Percentiles rank a stretch among this genome's conserved stretches.
phyloP scores from a whole-genome alignment of 2,888 invertebrate species.

The Euproctis similis region DNA sequence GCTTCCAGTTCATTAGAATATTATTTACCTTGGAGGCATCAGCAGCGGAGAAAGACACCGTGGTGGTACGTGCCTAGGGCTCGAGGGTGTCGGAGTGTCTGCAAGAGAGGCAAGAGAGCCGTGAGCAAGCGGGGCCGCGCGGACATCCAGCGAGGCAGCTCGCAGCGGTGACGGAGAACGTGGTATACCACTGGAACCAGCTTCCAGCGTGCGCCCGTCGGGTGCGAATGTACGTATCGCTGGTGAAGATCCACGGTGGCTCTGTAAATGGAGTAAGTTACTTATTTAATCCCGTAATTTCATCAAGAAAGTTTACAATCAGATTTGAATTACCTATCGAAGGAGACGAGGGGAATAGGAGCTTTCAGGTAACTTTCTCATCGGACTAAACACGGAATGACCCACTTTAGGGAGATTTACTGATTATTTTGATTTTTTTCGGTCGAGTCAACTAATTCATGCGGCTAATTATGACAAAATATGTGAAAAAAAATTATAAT shows the following conservation, averaged over 20 bases:
- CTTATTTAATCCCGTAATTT: too few relatives aligned
- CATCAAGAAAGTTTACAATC: too few relatives aligned
- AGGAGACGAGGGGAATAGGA: slow-evolving; percentile 1
- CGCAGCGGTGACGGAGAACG: slow-evolving; percentile 87
- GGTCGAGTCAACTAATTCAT: too few relatives aligned
- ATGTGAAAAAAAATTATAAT: too few relatives aligned
- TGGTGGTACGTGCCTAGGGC: slow-evolving; percentile 61
- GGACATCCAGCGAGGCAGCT: slow-evolving; percentile 85
- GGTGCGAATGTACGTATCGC: slow-evolving; percentile 90
- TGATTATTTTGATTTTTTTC: too few relatives aligned
- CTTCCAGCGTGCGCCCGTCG: slow-evolving; percentile 81
- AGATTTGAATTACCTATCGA: neutral
- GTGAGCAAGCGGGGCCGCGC: slow-evolving; percentile 83
- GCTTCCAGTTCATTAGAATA: too few relatives aligned
- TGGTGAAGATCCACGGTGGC: slow-evolving; percentile 88
- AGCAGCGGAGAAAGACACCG: slow-evolving; percentile 85
- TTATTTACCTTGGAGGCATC: slow-evolving; percentile 79
- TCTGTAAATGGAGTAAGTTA: slow-evolving; percentile 65
- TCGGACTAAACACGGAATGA: too few relatives aligned
- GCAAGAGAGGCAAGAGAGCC: slow-evolving; percentile 81
- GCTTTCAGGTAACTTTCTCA: too few relatives aligned
- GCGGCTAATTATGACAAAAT: too few relatives aligned
- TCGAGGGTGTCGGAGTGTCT: slow-evolving; percentile 62
- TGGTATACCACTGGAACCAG: slow-evolving; percentile 74
- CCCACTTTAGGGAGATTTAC: too few relatives aligned